Percentiles rank a stretch among this genome's conserved stretches.
Evolutionary conservation across 1,140 invertebrate genomes (phyloP).

Genomic region (Drosophila micromelanica): DNA sequence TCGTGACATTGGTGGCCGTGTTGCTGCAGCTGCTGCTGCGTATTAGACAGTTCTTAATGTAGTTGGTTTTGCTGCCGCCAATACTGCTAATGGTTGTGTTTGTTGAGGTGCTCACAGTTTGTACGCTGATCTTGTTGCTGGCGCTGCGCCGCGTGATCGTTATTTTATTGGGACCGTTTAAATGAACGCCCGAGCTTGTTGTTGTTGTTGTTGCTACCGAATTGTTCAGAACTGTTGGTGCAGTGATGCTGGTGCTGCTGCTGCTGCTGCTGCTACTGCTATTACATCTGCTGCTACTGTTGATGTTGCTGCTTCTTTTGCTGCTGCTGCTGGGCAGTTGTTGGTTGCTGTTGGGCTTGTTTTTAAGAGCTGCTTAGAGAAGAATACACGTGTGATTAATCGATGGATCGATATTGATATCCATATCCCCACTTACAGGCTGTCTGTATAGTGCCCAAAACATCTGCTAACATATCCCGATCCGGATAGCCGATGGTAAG

Average conservation of each 20-base stretch:
- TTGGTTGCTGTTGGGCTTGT: slow-evolving; percentile 46
- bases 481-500: slow-evolving; percentile 86
- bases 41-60: slow-evolving; percentile 81
- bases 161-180: slow-evolving; percentile 69
- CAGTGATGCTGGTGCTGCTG: too few relatives aligned
- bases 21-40: slow-evolving; percentile 83
- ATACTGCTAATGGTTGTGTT: slow-evolving; percentile 58
- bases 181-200: slow-evolving; percentile 51
- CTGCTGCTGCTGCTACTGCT: slow-evolving; percentile 15
- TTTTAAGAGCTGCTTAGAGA: slow-evolving; percentile 71
- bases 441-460: slow-evolving; percentile 84
- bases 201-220: slow-evolving; percentile 43
- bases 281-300: slow-evolving; percentile 3
- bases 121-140: slow-evolving; percentile 59
- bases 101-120: slow-evolving; percentile 74
- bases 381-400: background rate
- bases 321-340: slow-evolving; percentile 38
- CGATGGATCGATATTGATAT: background rate
- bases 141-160: slow-evolving; percentile 68
- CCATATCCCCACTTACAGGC: slow-evolving; percentile 69
- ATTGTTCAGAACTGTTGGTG: slow-evolving; percentile 27
- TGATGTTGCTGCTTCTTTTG: slow-evolving; percentile 4
- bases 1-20: slow-evolving; percentile 82
- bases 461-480: slow-evolving; percentile 85
- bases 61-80: slow-evolving; percentile 59